These are phyloP conservation scores for Coleophora flavipennella DNA, from an alignment of 2,888 invertebrate genomes.

Conservation along the genomic window DNA sequence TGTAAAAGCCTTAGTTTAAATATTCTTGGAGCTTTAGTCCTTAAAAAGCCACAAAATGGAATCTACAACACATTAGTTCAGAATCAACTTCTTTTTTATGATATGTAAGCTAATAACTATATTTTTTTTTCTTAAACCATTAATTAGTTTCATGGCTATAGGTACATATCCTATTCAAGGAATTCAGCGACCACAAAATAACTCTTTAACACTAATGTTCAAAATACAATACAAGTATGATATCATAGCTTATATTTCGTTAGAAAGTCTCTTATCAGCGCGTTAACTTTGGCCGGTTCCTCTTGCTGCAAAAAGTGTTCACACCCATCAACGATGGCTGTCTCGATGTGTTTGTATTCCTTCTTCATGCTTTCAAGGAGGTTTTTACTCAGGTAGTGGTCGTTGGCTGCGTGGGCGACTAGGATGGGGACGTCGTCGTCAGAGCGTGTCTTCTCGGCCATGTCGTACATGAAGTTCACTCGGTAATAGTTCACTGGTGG, in stretches of 20 bases:
- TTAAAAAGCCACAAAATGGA: no score
- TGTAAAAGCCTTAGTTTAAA: no score
- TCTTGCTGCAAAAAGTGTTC: conserved; percentile 73
- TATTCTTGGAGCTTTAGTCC: no score
- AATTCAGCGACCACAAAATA: no score
- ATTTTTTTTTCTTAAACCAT: no score
- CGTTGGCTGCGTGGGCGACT: conserved; percentile 55
- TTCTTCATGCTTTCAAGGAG: conserved; percentile 43
- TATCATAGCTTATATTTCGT: conserved; percentile 37
- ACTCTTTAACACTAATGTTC: no score
- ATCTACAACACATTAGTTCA: no score
- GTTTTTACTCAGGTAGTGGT: conserved; percentile 37
- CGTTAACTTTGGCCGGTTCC: conserved; percentile 64
- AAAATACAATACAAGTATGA: no score
- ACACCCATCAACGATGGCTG: conserved; percentile 48
- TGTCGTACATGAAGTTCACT: conserved; percentile 42
- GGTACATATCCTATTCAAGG: no score
- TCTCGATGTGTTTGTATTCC: conserved; percentile 51
- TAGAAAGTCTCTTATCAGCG: conserved; percentile 60
- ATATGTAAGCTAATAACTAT: no score
- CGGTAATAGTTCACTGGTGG: conserved; percentile 73
- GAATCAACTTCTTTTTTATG: no score
- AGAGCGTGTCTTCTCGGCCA: conserved; percentile 29
- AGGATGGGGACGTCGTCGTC: conserved; percentile 52
- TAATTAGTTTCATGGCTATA: no score